phyloP scores from a whole-genome alignment of 2,113 vertebrate species.

The Verasper variegatus region DNA sequence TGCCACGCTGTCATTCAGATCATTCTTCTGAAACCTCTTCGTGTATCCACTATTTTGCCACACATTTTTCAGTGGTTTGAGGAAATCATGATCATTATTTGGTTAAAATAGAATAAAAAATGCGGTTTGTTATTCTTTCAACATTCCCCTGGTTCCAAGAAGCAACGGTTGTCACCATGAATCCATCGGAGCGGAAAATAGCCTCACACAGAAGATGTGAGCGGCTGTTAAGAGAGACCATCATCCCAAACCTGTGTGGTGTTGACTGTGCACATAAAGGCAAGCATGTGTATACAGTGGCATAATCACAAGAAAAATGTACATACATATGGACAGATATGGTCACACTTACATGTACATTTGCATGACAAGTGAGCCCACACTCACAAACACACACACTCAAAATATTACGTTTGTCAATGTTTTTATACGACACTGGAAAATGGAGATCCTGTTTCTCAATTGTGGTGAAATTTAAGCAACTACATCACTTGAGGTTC shows the following conservation, averaged over 20 bases:
- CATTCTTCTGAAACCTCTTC: conserved; percentile 75
- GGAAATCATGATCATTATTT: conserved; percentile 77
- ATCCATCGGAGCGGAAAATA: conserved; percentile 74
- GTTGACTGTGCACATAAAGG: background rate
- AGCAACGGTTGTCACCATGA: conserved; percentile 82
- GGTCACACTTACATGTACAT: too few relatives aligned
- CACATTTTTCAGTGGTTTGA: conserved; percentile 74
- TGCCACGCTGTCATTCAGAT: conserved; percentile 65
- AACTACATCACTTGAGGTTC: background rate
- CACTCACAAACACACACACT: background rate
- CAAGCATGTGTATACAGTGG: background rate
- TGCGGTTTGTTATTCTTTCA: conserved; percentile 79
- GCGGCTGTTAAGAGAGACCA: background rate
- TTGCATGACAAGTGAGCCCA: too few relatives aligned
- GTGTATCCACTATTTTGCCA: conserved; percentile 74
- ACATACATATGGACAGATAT: too few relatives aligned
- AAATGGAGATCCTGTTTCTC: background rate
- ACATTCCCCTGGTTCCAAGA: conserved; percentile 67
- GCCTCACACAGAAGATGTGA: conserved; percentile 49
- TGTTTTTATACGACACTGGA: too few relatives aligned
- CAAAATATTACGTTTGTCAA: background rate
- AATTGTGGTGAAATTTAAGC: background rate
- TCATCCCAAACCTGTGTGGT: conserved; percentile 6
- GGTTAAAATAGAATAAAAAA: conserved; percentile 72
- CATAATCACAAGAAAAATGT: background rate